Conservation (phyloP, 2,113 vertebrate genomes). For the Bostrychus sinensis region DNA sequence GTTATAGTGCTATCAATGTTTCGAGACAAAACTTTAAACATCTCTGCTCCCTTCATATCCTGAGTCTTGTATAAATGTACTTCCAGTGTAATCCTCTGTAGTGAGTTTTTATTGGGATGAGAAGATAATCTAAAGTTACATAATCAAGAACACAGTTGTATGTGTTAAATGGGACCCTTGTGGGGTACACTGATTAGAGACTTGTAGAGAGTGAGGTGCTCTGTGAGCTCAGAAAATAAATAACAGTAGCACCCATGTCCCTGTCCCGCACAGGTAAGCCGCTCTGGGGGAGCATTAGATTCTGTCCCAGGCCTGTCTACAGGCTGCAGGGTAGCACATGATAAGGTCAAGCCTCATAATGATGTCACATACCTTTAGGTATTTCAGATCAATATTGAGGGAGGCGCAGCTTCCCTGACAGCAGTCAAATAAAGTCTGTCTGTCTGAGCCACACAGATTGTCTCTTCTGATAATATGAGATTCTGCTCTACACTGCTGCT, state of each 20-base stretch:
- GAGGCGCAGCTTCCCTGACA: constrained; percentile 69
- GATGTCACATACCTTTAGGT: constrained; percentile 83
- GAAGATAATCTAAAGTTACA: not conserved
- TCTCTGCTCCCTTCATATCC: no score
- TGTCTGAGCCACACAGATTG: constrained; percentile 65
- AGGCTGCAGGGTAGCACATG: constrained; percentile 79
- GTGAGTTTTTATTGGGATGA: no score
- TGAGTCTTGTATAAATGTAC: no score
- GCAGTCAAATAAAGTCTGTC: constrained; percentile 77
- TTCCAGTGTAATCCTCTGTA: no score
- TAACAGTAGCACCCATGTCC: constrained; percentile 75
- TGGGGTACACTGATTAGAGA: constrained; percentile 61
- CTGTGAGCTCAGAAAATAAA: constrained; percentile 80
- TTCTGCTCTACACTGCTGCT: constrained; percentile 59
- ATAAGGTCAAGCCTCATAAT: constrained; percentile 82
- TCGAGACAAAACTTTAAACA: no score
- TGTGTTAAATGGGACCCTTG: no score
- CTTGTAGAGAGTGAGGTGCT: constrained; percentile 56
- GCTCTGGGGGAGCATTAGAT: constrained; percentile 57
- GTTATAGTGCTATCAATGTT: no score
- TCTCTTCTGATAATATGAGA: constrained; percentile 72
- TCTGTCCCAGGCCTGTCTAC: constrained; percentile 46
- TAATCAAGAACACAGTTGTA: not conserved
- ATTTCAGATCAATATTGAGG: constrained; percentile 78
- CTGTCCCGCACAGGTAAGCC: constrained; percentile 64